phyloP scores from a whole-genome alignment of 2,113 vertebrate species.

The Marmota flaviventris region DNA sequence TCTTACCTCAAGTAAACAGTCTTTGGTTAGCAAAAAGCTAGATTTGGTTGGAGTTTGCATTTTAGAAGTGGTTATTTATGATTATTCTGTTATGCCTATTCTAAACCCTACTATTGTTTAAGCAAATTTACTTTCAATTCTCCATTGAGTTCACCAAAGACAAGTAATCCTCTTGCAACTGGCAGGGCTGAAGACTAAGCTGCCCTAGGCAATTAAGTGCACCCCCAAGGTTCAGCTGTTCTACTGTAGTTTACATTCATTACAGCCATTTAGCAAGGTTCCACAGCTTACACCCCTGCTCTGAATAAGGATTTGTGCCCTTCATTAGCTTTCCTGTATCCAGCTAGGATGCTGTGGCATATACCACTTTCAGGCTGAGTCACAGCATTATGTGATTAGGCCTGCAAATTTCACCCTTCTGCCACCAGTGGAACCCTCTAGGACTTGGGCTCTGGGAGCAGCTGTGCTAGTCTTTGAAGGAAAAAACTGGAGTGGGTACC shows the following conservation, averaged over 20 bases:
- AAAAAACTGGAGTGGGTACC: not conserved
- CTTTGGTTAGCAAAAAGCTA: not conserved
- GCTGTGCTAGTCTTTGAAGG: slow-evolving; percentile 52
- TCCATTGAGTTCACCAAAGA: slow-evolving; percentile 77
- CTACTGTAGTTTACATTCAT: slow-evolving; percentile 64
- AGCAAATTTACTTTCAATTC: slow-evolving; percentile 79
- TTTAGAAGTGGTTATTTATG: slow-evolving; percentile 49
- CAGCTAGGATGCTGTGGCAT: not conserved
- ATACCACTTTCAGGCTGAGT: slow-evolving; percentile 45
- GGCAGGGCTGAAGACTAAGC: slow-evolving; percentile 70
- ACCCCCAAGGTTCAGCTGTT: slow-evolving; percentile 75
- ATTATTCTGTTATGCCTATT: slow-evolving; percentile 38
- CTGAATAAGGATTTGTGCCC: slow-evolving; percentile 58
- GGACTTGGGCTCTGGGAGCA: slow-evolving; percentile 3
- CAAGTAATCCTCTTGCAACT: slow-evolving; percentile 73
- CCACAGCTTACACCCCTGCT: slow-evolving; percentile 26
- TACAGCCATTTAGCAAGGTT: slow-evolving; percentile 62
- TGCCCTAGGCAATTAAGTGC: slow-evolving; percentile 54
- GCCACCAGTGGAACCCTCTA: not conserved
- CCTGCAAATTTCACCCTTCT: slow-evolving; percentile 67
- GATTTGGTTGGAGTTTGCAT: slow-evolving; percentile 13
- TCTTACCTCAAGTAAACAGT: not conserved
- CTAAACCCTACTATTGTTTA: slow-evolving; percentile 70
- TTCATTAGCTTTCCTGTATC: slow-evolving; percentile 60
- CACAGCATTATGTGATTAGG: slow-evolving; percentile 70